phyloP scores from a whole-genome alignment of 2,888 invertebrate genomes.

The Biston betularia region DNA sequence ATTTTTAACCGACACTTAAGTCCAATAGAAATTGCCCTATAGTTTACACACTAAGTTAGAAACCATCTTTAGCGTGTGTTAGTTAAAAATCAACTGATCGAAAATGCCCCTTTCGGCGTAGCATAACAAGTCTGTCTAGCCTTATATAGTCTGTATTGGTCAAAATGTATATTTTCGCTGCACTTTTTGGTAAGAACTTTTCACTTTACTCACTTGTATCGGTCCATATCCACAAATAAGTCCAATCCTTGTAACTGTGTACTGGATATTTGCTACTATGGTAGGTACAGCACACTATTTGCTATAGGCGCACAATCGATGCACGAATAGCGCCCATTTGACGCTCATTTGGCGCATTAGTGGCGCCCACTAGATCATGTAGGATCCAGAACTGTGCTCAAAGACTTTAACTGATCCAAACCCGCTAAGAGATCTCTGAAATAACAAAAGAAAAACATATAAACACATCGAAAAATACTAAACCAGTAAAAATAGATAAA shows the following conservation, averaged over 20 bases:
- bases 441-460: conserved; percentile 19
- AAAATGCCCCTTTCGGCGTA: too few species aligned
- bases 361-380: conserved; percentile 62
- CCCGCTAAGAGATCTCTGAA: conserved; percentile 77
- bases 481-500: background rate
- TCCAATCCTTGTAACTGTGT: background rate
- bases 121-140: background rate
- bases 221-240: background rate
- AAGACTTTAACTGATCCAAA: conserved; percentile 69
- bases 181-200: background rate
- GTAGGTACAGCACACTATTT: background rate
- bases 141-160: background rate
- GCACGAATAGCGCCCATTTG: background rate
- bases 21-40: too few species aligned
- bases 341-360: conserved; percentile 4
- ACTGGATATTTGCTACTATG: background rate
- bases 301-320: background rate
- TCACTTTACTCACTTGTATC: background rate
- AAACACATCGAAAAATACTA: too few species aligned
- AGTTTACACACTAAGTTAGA: too few species aligned
- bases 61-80: too few species aligned
- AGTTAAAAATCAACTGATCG: too few species aligned
- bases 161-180: background rate
- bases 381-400: conserved; percentile 72
- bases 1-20: too few species aligned